Percentiles rank a stretch among this genome's conserved stretches.
phyloP scores from a whole-genome alignment of 92 coral and sea anemone species.

The Porites divaricata region DNA sequence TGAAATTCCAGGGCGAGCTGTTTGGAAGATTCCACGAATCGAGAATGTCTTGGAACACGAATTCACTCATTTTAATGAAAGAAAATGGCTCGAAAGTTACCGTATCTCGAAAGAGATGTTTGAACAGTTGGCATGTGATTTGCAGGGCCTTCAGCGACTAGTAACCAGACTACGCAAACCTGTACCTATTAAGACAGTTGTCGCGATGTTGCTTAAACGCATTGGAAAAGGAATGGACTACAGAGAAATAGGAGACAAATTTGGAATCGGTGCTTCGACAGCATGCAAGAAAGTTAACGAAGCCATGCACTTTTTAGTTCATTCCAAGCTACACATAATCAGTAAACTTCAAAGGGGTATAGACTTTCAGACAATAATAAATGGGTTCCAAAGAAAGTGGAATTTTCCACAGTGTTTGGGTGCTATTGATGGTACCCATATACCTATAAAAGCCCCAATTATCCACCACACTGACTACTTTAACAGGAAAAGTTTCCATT shows the following conservation, averaged over 20 bases:
- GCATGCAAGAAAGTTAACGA: not conserved
- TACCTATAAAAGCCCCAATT: conserved; percentile 67
- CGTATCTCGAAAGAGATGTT: conserved; percentile 56
- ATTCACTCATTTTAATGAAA: conserved; percentile 56
- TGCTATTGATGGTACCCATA: conserved; percentile 57
- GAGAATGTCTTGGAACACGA: conserved; percentile 56
- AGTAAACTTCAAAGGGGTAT: conserved; percentile 50
- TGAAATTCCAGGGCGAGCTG: conserved; percentile 41
- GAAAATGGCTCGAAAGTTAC: conserved; percentile 73
- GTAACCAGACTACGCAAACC: conserved; percentile 55
- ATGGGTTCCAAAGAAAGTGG: conserved; percentile 63
- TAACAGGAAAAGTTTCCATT: conserved; percentile 70
- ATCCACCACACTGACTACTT: conserved; percentile 57
- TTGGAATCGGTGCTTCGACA: conserved; percentile 67
- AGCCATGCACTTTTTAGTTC: conserved; percentile 53
- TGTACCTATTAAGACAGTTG: conserved; percentile 37
- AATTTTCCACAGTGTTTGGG: conserved; percentile 73
- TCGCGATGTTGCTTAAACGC: conserved; percentile 57
- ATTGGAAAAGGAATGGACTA: conserved; percentile 59
- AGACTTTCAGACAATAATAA: conserved; percentile 52
- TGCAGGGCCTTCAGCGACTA: conserved; percentile 43
- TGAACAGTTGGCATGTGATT: conserved; percentile 41
- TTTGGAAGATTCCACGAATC: conserved; percentile 47
- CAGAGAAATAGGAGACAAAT: conserved; percentile 61
- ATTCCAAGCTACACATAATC: conserved; percentile 51